These are phyloP conservation scores for Mobula hypostoma DNA, from an alignment of 2,113 vertebrate genomes.

Conservation along the genomic window DNA sequence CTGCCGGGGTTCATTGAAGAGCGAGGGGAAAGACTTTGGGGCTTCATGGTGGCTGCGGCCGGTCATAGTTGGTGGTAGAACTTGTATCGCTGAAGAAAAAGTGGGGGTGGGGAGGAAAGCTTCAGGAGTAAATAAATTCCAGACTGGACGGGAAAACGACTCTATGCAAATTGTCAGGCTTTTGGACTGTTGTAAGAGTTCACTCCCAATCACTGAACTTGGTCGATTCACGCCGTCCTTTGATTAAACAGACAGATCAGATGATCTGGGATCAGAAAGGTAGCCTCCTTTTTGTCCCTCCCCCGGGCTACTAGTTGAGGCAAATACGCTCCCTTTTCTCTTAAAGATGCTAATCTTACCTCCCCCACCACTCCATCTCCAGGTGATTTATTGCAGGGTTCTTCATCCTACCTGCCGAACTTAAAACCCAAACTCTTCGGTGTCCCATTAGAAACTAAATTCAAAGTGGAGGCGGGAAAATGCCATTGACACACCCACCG, in stretches of 20 bases:
- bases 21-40: neutral
- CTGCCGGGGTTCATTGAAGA: neutral
- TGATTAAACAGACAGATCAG: neutral
- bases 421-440: neutral
- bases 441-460: neutral
- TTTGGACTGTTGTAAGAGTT: neutral
- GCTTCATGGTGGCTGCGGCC: neutral
- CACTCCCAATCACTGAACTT: slow-evolving; percentile 8
- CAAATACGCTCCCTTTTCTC: neutral
- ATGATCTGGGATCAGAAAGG: neutral
- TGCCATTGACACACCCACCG: neutral
- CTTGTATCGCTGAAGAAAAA: neutral
- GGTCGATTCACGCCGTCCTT: neutral
- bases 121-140: neutral
- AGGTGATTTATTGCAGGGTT: no score
- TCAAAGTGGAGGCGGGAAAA: neutral
- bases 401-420: neutral
- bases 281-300: neutral
- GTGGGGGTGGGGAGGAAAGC: no score
- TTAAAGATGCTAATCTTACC: neutral
- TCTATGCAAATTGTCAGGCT: neutral
- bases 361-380: no score
- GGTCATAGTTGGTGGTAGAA: neutral
- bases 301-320: neutral
- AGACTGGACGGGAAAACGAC: neutral